Base-by-base conservation (phyloP, 2,888 invertebrate genomes). In the Megalurothrips usitatus region DNA sequence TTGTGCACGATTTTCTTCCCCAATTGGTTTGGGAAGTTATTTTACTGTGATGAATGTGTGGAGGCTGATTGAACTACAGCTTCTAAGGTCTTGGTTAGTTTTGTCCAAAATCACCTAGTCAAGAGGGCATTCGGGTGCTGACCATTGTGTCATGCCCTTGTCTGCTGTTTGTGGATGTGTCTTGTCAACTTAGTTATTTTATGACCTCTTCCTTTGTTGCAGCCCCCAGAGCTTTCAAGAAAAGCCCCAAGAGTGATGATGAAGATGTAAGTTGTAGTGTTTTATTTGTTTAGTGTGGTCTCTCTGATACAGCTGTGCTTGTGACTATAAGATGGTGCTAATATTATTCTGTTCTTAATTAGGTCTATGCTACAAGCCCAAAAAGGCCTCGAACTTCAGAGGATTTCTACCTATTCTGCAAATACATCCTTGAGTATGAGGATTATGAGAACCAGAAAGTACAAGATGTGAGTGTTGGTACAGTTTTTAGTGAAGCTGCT, bases 391-490 rank as follows among this genome's bases (percentile, higher is more conserved):
- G 89, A 82, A 89, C 89, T 19, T 87, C 88, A 82, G 89, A 89
- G 84, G 89, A 89, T 84, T 89, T 90, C 85, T 88, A 89, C 83
- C 85, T 88, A 82, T 90, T 90, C 85, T 90, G 90, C 86, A 88
- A 89, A 82, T 88, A 88, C 84, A 89, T 90, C 80, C 85, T 90
- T 82, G 88, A 89, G 82, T 89, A 90, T 85, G 89, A 89, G 84
- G 89, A 90, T 84, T 90, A 90, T 84, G 89, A 89, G 84, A 84
- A 85, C 63, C 84, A 85, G 81, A 86, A 86, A 82, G 52, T 83
- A 79, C 86, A 86, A 84, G 89, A 89, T 85, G 89, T 89, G 84
- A 85, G 86, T 84, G 34, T 19, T 26, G 34, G 78, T 81, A 52
- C 3, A n/a, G n/a, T n/a, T n/a, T n/a, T n/a, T n/a, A n/a, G n/a